Percentiles rank a stretch among this genome's conserved stretches.
These are phyloP conservation scores for Hyaena hyaena DNA, from an alignment of 2,113 vertebrate genomes.

Conservation along the genomic window DNA sequence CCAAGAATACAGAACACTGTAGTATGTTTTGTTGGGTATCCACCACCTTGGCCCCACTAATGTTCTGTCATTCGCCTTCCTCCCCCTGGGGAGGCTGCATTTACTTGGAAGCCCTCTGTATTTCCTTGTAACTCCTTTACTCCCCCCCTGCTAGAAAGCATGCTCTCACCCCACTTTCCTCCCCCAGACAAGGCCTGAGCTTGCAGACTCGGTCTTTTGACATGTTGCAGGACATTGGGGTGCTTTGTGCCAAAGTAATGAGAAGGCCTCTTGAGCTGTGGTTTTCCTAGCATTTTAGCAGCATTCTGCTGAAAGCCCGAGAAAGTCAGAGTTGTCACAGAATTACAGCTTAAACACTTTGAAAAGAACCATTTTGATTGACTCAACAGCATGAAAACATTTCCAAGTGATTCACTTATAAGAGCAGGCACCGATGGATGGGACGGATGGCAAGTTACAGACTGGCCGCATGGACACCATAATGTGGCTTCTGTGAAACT, in stretches of 20 bases:
- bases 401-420: neutral
- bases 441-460: neutral
- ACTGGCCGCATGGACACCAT: rapidly evolving
- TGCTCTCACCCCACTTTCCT: rapidly evolving
- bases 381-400: neutral
- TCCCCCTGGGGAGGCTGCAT: rapidly evolving
- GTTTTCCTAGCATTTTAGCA: neutral
- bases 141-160: neutral
- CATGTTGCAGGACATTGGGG: neutral
- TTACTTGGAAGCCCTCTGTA: neutral
- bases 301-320: neutral
- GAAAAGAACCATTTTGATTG: neutral
- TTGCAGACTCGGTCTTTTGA: neutral
- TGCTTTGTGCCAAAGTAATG: neutral
- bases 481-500: neutral
- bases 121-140: neutral
- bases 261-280: neutral
- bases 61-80: neutral
- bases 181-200: neutral
- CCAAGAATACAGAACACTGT: rapidly evolving
- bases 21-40: rapidly evolving
- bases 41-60: rapidly evolving
- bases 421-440: rapidly evolving
- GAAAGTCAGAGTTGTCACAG: neutral
- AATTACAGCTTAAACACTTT: neutral